These are phyloP conservation scores for Sylvia borin DNA, from an alignment of 2,797 vertebrate genomes.

Conservation along the genomic window DNA sequence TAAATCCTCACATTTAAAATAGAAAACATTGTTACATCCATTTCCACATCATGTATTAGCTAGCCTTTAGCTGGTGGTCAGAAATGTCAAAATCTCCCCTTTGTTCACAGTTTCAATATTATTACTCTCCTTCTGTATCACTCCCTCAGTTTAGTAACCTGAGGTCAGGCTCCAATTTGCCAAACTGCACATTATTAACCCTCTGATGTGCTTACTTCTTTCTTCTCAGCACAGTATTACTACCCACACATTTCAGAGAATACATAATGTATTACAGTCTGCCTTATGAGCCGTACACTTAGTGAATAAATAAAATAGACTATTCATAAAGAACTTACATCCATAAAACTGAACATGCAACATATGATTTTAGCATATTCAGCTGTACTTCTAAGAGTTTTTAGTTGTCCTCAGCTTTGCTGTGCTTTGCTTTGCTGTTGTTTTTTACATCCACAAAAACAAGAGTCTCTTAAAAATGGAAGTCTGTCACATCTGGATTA, in stretches of 20 bases:
- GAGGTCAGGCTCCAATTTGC: not conserved
- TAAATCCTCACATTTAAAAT: not conserved
- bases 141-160: not conserved
- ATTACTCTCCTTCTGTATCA: not conserved
- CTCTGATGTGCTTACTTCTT: not conserved
- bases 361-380: not conserved
- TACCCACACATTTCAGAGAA: not conserved
- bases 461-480: not conserved
- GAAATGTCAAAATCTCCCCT: not conserved
- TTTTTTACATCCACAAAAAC: not conserved
- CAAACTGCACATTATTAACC: not conserved
- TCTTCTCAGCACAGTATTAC: not conserved
- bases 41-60: not conserved
- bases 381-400: not conserved
- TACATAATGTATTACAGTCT: not conserved
- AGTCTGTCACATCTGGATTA: not conserved
- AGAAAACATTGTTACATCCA: not conserved
- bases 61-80: not conserved
- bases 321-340: not conserved
- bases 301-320: not conserved
- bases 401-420: not conserved
- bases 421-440: not conserved
- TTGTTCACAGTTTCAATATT: not conserved
- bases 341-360: not conserved
- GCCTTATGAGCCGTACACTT: not conserved